Percentiles rank a stretch among this genome's conserved stretches.
Evolutionary conservation across 2,888 invertebrate species (phyloP).

Genomic region (Mythimna ferrago): DNA sequence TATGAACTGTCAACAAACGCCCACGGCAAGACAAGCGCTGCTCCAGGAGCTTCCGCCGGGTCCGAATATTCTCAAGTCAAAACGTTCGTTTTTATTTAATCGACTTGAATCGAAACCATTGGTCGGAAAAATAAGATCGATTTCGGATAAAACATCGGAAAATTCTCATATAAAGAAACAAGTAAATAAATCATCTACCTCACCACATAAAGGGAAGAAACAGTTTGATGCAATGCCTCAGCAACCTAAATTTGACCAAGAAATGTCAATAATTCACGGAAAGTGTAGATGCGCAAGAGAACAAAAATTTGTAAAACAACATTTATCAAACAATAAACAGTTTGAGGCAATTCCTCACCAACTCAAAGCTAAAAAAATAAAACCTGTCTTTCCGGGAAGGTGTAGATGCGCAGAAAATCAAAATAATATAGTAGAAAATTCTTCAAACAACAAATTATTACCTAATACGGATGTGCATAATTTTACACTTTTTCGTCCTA

Average conservation of each 20-base stretch:
- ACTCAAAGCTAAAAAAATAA: neutral
- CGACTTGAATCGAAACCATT: conserved; percentile 13
- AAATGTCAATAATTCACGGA: conserved; percentile 7
- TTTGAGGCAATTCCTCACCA: neutral
- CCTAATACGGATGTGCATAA: conserved; percentile 1
- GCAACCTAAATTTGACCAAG: neutral
- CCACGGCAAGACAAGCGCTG: neutral
- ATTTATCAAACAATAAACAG: neutral
- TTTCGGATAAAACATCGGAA: conserved; percentile 3
- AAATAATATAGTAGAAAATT: neutral
- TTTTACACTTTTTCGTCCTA: neutral
- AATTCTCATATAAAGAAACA: conserved; percentile 10
- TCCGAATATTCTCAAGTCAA: neutral
- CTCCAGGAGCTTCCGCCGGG: neutral
- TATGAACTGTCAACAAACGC: neutral
- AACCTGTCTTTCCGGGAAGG: conserved; percentile 5
- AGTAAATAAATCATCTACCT: neutral
- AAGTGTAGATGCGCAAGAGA: conserved; percentile 1
- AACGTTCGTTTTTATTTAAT: conserved; percentile 6
- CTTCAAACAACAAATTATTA: conserved; percentile 1
- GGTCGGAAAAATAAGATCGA: conserved; percentile 8
- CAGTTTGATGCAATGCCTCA: neutral
- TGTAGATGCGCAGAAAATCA: neutral
- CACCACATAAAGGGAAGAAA: neutral
- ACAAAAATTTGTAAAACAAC: neutral